phyloP scores from a whole-genome alignment of 2,113 vertebrate genomes.

The Cynoglossus semilaevis region DNA sequence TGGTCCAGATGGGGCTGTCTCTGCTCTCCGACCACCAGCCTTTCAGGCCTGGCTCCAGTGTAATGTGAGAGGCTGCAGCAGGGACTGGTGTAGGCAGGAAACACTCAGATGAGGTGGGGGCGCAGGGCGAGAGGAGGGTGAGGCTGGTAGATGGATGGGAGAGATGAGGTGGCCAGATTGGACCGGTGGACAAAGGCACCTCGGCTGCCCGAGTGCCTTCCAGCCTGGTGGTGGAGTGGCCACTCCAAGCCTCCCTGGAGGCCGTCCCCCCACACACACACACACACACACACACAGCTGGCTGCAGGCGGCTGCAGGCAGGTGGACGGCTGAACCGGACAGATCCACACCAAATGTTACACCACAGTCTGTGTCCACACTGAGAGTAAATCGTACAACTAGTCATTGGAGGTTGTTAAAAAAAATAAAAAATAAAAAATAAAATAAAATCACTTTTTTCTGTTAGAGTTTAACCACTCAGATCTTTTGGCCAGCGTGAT shows the following conservation, averaged over 20 bases:
- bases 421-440: slow-evolving; percentile 6
- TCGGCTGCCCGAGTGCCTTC: slow-evolving; percentile 46
- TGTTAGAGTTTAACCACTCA: slow-evolving; percentile 33
- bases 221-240: slow-evolving; percentile 57
- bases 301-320: slow-evolving; percentile 22
- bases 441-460: slow-evolving; percentile 40
- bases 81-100: slow-evolving; percentile 39
- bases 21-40: slow-evolving; percentile 49
- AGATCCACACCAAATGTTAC: neutral
- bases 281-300: slow-evolving; percentile 45
- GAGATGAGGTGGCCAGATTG: slow-evolving; percentile 63
- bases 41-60: slow-evolving; percentile 45
- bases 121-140: slow-evolving; percentile 3
- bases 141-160: slow-evolving; percentile 23
- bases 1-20: slow-evolving; percentile 52
- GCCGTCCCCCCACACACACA: slow-evolving; percentile 17
- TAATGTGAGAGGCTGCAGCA: slow-evolving; percentile 52
- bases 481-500: slow-evolving; percentile 51
- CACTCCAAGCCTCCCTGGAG: slow-evolving; percentile 51
- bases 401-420: slow-evolving; percentile 34
- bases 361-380: neutral
- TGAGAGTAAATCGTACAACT: slow-evolving; percentile 10
- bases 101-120: slow-evolving; percentile 18
- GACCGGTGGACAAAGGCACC: slow-evolving; percentile 62
- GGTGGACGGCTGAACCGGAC: slow-evolving; percentile 23